Evolutionary conservation across 2,797 vertebrate genomes (phyloP), one percentile per base, ranked within the genome.

Genomic region (Ara ararauna): DNA sequence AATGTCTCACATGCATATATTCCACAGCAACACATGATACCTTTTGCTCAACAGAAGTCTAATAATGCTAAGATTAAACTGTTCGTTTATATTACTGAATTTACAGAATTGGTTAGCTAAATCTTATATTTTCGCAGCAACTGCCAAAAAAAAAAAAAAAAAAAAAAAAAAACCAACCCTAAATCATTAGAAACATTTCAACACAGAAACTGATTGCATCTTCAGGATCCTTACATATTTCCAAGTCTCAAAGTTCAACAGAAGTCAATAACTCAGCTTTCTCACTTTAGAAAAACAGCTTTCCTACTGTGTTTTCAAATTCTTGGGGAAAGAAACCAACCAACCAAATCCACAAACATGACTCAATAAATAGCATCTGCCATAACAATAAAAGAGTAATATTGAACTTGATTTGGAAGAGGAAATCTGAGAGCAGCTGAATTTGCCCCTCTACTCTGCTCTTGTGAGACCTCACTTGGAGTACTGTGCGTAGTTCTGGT

Each of bases 11-110:
- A 36, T 45, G 78, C 84, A 93, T 54, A 83, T 68, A 86, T 85
- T 92, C 70, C 72, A 67, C 70, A 76, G 18, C 34, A 94, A 93
- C 56, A 89, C 7, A 17, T 71, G 34, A 50, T 74, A 87, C 21
- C 19, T 50, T 92, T 91, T 95, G 48, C 90, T 96, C 67, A 95
- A 75, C 78, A 96, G 26, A 93, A 97, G 71, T 91, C 71, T 91
- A 94, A 90, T 74, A 72, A 47, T 78, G 42, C 48, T 51, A 64
- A 83, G 76, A 91, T 48, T 12, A 38, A 90, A 51, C 20, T 36
- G 7, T 76, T 48, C 9, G 64, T 94, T 92, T 62, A 16, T 67
- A 74, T 66, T 90, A 80, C 53, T 94, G 38, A 65, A 72, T 91
- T 94, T 68, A 83, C 78, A 95, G 34, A 74, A 65, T 10, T 71